A percentile compares a stretch with the other conserved stretches of the same genome.
phyloP scores from a whole-genome alignment of 2,113 vertebrate species.

The Struthio camelus region DNA sequence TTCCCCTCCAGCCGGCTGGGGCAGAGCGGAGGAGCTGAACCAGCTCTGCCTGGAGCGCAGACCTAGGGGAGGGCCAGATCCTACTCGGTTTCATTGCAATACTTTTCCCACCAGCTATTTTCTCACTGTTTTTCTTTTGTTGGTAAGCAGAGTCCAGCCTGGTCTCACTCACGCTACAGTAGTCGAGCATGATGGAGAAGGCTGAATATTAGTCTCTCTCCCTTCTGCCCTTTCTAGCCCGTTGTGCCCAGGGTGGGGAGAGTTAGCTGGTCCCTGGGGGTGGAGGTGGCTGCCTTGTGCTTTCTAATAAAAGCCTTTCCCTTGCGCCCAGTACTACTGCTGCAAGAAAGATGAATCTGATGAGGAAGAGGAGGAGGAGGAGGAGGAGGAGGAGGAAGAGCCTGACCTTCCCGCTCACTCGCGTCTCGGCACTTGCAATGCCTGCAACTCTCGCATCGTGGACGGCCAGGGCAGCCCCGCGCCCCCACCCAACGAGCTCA shows the following conservation, averaged over 20 bases:
- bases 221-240: neutral
- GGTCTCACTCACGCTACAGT: neutral
- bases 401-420: constrained; percentile 74
- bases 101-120: neutral
- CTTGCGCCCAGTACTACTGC: constrained; percentile 89
- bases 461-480: constrained; percentile 78
- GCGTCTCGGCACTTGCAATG: constrained; percentile 83
- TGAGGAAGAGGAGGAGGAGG: constrained; percentile 78
- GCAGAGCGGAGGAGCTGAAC: neutral
- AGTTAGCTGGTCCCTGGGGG: neutral
- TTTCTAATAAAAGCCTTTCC: neutral
- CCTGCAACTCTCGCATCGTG: constrained; percentile 83
- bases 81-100: no score
- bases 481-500: constrained; percentile 72
- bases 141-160: neutral
- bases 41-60: no score
- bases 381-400: constrained; percentile 78
- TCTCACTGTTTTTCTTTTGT: no score
- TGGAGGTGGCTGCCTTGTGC: neutral
- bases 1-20: neutral
- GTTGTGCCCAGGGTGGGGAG: no score
- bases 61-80: no score
- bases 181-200: neutral
- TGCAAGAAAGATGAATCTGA: constrained; percentile 92
- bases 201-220: neutral